phyloP scores from a whole-genome alignment of 2,113 vertebrate species.

The Paratilapia polleni region DNA sequence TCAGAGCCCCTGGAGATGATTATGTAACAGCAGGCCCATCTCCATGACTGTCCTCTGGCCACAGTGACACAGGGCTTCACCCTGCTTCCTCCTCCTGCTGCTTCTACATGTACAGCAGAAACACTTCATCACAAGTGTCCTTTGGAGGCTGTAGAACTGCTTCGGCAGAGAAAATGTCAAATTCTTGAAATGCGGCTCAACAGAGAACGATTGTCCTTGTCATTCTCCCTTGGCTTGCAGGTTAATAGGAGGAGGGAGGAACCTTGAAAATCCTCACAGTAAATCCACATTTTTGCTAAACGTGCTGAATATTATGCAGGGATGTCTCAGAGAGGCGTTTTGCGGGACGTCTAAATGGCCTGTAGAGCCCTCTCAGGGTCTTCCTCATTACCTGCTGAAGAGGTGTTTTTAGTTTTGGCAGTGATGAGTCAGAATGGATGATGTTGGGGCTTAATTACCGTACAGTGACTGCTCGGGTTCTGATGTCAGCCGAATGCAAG shows the following conservation, averaged over 20 bases:
- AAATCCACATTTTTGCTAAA: slow-evolving; percentile 62
- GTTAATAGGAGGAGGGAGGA: slow-evolving; percentile 29
- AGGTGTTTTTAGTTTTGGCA: slow-evolving; percentile 41
- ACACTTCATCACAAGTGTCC: not conserved
- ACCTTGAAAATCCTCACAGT: slow-evolving; percentile 48
- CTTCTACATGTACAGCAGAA: not conserved
- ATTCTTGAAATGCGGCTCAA: slow-evolving; percentile 31
- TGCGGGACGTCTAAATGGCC: slow-evolving; percentile 14
- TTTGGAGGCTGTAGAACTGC: slow-evolving; percentile 23
- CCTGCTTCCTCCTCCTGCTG: not conserved
- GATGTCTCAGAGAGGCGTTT: slow-evolving; percentile 7
- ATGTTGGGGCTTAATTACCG: slow-evolving; percentile 61
- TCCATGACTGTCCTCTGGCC: slow-evolving; percentile 42
- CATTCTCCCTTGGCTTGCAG: slow-evolving; percentile 30
- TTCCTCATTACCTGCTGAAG: slow-evolving; percentile 63
- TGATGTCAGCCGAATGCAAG: slow-evolving; percentile 53
- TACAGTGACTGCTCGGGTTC: slow-evolving; percentile 22
- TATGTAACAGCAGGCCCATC: slow-evolving; percentile 42
- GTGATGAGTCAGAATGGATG: slow-evolving; percentile 59
- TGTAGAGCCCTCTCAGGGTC: slow-evolving; percentile 38
- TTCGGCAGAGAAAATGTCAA: slow-evolving; percentile 34
- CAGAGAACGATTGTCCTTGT: slow-evolving; percentile 20
- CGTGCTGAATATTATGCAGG: slow-evolving; percentile 58
- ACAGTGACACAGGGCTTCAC: slow-evolving; percentile 30
- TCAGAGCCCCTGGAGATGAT: slow-evolving; percentile 43